Conservation (phyloP, 2,888 invertebrate genomes). For the Zootermopsis nevadensis region DNA sequence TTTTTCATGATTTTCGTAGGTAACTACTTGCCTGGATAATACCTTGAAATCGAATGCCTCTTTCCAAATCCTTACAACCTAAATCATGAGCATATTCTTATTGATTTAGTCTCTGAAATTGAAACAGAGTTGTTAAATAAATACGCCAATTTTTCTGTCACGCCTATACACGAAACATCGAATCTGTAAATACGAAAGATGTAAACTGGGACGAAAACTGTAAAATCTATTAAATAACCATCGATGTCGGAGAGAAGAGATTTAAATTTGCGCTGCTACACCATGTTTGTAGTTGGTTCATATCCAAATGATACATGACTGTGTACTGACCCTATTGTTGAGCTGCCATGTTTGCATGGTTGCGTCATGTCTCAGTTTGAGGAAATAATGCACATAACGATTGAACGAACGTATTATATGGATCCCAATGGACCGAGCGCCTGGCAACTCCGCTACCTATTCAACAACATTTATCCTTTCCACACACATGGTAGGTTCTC, state of each 20-base stretch:
- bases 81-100: no score
- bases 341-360: constrained; percentile 10
- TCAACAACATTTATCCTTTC: not conserved
- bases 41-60: no score
- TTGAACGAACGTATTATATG: constrained; percentile 10
- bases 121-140: no score
- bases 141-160: no score
- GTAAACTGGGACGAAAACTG: not conserved
- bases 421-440: not conserved
- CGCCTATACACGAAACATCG: no score
- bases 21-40: no score
- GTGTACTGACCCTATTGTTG: constrained; percentile 16
- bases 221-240: not conserved
- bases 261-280: not conserved
- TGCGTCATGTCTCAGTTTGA: not conserved
- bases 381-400: constrained; percentile 8
- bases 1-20: no score
- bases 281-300: not conserved
- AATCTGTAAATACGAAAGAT: no score
- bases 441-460: not conserved
- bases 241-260: not conserved
- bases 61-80: no score
- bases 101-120: no score
- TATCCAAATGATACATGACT: constrained; percentile 19
- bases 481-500: not conserved